A percentile compares a stretch with the other conserved stretches of the same genome.
These are phyloP conservation scores for Poicephalus gulielmi DNA, from an alignment of 2,113 vertebrate species.

Conservation along the genomic window DNA sequence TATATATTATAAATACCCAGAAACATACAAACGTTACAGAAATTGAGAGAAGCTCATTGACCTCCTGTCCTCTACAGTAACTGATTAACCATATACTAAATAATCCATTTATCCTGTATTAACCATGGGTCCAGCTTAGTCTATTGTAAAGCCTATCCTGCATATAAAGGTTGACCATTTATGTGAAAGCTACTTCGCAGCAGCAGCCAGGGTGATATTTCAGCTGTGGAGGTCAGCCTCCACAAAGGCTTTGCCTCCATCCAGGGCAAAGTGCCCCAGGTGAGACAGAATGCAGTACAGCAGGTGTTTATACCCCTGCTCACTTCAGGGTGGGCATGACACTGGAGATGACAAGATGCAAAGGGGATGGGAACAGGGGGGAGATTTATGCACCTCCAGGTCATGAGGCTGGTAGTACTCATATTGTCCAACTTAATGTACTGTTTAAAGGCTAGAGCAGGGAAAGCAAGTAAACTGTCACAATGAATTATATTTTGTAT, in stretches of 20 bases:
- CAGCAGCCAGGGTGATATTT: neutral
- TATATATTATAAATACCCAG: neutral
- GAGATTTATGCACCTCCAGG: neutral
- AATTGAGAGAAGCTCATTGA: neutral
- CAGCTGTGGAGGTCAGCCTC: neutral
- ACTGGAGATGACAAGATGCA: neutral
- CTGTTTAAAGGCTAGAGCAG: neutral
- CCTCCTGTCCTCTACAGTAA: neutral
- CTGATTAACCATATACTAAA: neutral
- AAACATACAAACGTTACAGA: neutral
- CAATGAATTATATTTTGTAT: neutral
- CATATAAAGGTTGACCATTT: neutral
- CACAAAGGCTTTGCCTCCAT: neutral
- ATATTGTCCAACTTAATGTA: neutral
- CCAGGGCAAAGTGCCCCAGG: neutral
- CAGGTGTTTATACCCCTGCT: neutral
- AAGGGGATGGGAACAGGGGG: neutral
- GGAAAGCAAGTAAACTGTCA: neutral
- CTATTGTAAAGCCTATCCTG: neutral
- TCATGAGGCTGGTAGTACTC: neutral
- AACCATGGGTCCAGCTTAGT: neutral
- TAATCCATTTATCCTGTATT: neutral
- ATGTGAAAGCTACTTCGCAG: neutral
- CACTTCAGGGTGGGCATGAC: rapidly evolving
- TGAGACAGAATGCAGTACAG: neutral